These are phyloP conservation scores for Lasioglossum marginatum DNA, from an alignment of 2,888 invertebrate genomes.

Conservation along the genomic window DNA sequence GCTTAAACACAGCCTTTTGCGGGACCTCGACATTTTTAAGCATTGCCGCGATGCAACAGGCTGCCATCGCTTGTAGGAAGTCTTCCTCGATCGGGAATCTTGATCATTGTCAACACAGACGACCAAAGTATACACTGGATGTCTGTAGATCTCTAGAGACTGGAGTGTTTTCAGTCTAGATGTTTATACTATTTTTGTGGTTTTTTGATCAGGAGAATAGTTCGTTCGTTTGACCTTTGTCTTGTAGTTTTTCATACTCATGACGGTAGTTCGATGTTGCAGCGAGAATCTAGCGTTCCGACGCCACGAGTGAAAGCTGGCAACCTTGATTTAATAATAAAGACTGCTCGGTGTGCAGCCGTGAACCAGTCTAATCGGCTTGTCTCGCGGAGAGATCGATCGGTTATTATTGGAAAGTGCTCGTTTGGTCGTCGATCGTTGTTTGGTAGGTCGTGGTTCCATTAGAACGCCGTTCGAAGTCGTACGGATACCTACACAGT, in stretches of 20 bases:
- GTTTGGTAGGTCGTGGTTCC: neutral
- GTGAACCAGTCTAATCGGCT: slow-evolving; percentile 18
- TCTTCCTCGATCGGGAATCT: neutral
- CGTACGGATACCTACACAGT: no score
- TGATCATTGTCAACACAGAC: no score
- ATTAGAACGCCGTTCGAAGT: neutral
- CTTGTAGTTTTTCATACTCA: neutral
- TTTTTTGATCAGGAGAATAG: neutral
- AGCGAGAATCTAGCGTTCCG: slow-evolving; percentile 57
- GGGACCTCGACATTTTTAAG: slow-evolving; percentile 7
- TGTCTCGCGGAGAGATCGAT: slow-evolving; percentile 6
- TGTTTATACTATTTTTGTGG: neutral
- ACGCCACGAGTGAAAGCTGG: slow-evolving; percentile 76
- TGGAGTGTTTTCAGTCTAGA: no score
- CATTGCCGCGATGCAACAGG: neutral
- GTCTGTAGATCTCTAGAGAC: no score
- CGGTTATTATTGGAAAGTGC: neutral
- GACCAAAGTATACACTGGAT: no score
- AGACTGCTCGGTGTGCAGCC: neutral
- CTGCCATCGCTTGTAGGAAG: neutral
- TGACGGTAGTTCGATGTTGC: neutral
- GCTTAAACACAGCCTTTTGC: neutral
- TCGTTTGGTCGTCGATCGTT: neutral
- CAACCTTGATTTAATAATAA: slow-evolving; percentile 76
- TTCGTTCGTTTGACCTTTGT: neutral